Conservation (phyloP, 2,888 invertebrate genomes). For the Megamerina dolium region DNA sequence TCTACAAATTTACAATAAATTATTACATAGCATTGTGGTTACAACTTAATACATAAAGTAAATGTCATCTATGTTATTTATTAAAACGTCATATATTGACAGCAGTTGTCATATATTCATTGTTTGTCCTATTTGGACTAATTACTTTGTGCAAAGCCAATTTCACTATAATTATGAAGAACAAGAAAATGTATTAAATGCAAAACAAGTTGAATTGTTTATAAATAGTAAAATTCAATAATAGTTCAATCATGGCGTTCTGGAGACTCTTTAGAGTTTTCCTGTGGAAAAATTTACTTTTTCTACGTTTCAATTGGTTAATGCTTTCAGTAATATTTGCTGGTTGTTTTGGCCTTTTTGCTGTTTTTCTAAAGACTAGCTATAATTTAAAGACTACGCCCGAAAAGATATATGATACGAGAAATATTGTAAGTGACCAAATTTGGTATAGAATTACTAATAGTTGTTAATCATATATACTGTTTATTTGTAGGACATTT, state of each 20-base stretch:
- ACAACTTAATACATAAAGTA: too few species aligned
- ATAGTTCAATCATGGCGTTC: constrained; percentile 19
- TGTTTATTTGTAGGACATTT: constrained; percentile 21
- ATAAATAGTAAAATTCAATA: too few species aligned
- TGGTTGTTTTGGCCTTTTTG: constrained; percentile 22
- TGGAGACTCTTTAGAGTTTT: constrained; percentile 25
- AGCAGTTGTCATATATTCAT: too few species aligned
- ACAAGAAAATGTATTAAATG: too few species aligned
- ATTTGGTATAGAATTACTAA: background rate
- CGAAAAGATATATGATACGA: constrained; percentile 12
- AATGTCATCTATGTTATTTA: too few species aligned
- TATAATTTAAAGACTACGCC: constrained; percentile 17
- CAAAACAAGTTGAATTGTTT: too few species aligned
- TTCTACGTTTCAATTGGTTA: constrained; percentile 27
- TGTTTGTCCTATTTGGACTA: too few species aligned
- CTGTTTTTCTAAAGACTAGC: constrained; percentile 28
- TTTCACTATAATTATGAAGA: too few species aligned
- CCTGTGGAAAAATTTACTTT: constrained; percentile 35
- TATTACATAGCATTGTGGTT: too few species aligned
- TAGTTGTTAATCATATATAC: background rate
- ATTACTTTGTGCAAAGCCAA: too few species aligned
- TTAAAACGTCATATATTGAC: too few species aligned
- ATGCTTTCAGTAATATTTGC: constrained; percentile 22
- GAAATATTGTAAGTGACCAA: constrained; percentile 15
- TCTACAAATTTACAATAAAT: too few species aligned